A percentile compares a stretch with the other conserved stretches of the same genome.
Evolutionary conservation across 2,888 invertebrate genomes (phyloP).

Genomic region (Mesorhabditis sp.): DNA sequence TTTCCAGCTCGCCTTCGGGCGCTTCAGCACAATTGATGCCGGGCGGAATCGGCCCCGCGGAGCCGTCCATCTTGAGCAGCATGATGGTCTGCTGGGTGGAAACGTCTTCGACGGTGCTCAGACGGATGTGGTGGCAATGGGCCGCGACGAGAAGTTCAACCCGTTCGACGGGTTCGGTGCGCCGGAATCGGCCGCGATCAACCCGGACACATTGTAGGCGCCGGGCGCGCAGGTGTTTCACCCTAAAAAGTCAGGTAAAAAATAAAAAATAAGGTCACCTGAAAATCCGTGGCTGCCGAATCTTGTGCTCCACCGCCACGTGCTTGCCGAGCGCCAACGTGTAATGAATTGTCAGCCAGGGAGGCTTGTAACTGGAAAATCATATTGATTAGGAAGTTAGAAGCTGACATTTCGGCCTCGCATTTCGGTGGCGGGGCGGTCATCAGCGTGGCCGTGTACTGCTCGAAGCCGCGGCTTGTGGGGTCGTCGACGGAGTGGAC

Average conservation of each 20-base stretch:
- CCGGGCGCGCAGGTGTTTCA: background rate
- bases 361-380: background rate
- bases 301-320: background rate
- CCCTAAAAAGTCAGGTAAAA: background rate
- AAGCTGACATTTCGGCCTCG: background rate
- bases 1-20: no score
- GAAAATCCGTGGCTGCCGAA: background rate
- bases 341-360: background rate
- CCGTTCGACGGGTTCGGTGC: background rate
- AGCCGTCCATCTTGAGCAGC: no score
- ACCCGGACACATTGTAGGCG: background rate
- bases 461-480: background rate
- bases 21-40: no score
- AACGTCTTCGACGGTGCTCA: background rate
- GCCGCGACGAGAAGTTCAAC: background rate
- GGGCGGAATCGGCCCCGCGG: no score
- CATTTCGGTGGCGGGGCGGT: background rate
- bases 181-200: background rate
- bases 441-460: background rate
- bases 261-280: background rate
- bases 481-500: background rate
- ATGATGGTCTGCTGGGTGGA: background rate
- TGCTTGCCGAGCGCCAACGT: background rate
- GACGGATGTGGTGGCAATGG: background rate
- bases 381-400: background rate